Conservation (phyloP, 37 sponge, comb jelly and placozoan genomes). For the Theonella swinhoei region DNA sequence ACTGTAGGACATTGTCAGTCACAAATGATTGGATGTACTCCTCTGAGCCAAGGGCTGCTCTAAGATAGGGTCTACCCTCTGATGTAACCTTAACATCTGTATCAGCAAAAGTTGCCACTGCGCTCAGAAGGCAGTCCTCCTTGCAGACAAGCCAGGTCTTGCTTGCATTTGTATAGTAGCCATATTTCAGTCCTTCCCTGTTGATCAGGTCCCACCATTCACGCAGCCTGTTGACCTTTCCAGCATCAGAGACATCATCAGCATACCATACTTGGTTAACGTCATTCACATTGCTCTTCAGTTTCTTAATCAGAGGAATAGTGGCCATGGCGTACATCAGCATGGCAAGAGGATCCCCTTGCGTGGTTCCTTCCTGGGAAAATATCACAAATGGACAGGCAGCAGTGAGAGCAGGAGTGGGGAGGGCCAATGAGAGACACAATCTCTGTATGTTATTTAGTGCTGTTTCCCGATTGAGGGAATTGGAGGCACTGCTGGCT, state of each 20-base stretch:
- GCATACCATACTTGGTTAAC: neutral
- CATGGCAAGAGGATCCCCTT: no score
- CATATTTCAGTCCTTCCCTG: neutral
- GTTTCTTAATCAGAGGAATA: no score
- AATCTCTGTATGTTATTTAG: neutral
- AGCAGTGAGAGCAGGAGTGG: neutral
- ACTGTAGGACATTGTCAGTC: no score
- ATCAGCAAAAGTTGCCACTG: constrained; percentile 2
- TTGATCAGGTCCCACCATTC: constrained; percentile 5
- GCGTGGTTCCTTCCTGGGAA: no score
- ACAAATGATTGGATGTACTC: no score
- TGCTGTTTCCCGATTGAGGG: neutral
- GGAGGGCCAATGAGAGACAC: neutral
- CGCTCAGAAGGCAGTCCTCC: neutral
- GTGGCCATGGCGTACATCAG: no score
- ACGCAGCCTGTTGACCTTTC: no score
- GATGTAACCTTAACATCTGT: neutral
- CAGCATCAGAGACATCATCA: neutral
- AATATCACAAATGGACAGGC: neutral
- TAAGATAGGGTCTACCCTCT: neutral
- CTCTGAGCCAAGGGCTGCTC: no score
- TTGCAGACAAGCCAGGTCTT: constrained; percentile 8
- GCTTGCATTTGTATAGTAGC: no score
- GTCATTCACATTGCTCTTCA: neutral
- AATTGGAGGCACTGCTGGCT: no score